Conservation (phyloP, 92 coral and sea anemone genomes). For the Palythoa grandiflora region DNA sequence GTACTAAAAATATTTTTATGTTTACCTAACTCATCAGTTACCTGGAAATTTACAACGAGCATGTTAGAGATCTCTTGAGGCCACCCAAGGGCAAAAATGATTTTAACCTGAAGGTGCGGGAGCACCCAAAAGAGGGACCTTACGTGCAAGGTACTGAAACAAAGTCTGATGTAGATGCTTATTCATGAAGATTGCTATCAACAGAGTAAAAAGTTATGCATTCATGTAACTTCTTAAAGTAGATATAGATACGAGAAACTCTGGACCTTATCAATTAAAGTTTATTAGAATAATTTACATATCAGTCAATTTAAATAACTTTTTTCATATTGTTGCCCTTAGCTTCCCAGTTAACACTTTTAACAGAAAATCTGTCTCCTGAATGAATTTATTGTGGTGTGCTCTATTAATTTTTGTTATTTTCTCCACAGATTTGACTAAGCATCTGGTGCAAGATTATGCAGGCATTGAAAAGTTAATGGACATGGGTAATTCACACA, state of each 20-base stretch:
- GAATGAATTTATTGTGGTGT: not conserved
- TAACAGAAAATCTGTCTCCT: not conserved
- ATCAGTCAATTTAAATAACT: too few species aligned
- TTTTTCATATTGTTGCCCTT: too few species aligned
- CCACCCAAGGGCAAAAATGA: constrained; percentile 94
- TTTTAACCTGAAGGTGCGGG: constrained; percentile 92
- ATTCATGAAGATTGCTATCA: too few species aligned
- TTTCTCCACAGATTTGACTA: constrained; percentile 79
- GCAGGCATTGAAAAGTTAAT: constrained; percentile 88
- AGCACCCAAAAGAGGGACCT: constrained; percentile 99
- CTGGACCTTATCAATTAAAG: too few species aligned
- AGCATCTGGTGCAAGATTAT: constrained; percentile 93
- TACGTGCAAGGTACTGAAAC: constrained; percentile 90
- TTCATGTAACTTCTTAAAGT: not conserved
- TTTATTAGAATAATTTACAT: too few species aligned
- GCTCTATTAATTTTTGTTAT: not conserved
- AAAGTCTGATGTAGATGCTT: not conserved
- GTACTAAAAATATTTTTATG: not conserved
- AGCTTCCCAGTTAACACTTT: too few species aligned
- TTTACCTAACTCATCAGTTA: constrained; percentile 63
- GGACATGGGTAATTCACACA: constrained; percentile 95
- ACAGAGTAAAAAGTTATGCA: not conserved
- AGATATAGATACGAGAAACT: too few species aligned
- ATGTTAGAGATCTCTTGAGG: constrained; percentile 89
- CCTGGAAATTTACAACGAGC: constrained; percentile 97